A percentile compares a stretch with the other conserved stretches of the same genome.
Evolutionary conservation across 2,797 vertebrate species (phyloP).

Genomic region (Trachops cirrhosus): DNA sequence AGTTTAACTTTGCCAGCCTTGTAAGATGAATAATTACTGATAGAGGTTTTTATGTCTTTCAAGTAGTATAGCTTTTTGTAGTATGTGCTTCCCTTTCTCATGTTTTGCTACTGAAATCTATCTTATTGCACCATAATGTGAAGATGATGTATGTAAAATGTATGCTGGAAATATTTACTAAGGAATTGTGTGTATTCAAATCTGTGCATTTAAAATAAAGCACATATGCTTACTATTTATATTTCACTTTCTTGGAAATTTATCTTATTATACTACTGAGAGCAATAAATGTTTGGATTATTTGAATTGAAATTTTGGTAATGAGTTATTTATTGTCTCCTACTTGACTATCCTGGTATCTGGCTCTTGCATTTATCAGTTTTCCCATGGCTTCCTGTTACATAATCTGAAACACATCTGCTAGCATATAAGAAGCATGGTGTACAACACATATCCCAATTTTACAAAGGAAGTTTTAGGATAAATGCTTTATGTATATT

Average conservation of each 20-base stretch:
- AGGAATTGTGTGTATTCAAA: not conserved
- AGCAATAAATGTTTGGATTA: not conserved
- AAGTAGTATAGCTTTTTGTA: not conserved
- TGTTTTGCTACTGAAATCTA: conserved; percentile 3
- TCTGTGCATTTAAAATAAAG: conserved; percentile 34
- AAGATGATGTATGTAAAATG: not conserved
- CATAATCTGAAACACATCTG: not conserved
- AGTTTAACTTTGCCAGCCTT: not conserved
- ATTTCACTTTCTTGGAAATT: conserved; percentile 12
- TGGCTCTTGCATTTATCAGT: not conserved
- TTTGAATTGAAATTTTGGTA: not conserved
- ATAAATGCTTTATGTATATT: conserved; percentile 16
- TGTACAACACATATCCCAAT: not conserved
- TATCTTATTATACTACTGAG: conserved; percentile 1
- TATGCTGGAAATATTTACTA: conserved; percentile 28
- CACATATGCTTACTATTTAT: not conserved
- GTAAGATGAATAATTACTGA: not conserved
- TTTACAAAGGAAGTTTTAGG: conserved; percentile 17
- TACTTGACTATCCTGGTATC: not conserved
- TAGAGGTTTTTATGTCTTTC: not conserved
- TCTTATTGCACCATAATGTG: not conserved
- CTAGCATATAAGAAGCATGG: not conserved
- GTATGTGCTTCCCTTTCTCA: not conserved
- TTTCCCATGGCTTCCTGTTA: not conserved
- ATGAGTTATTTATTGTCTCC: not conserved